Base-by-base conservation (phyloP, 2,113 vertebrate genomes). In the Maccullochella peelii region DNA sequence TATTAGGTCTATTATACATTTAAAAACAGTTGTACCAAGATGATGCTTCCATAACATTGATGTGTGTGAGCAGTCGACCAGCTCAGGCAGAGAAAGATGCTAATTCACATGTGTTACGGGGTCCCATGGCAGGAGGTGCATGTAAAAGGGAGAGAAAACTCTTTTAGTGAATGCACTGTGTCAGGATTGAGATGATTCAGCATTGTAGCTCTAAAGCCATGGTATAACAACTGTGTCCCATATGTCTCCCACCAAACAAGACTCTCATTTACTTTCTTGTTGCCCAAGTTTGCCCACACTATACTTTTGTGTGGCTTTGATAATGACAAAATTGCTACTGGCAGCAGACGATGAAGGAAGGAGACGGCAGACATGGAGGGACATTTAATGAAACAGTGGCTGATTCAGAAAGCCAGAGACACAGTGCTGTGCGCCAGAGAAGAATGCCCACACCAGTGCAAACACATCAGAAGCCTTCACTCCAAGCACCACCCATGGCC, bases 311-410 rank as follows among this genome's bases (percentile, higher is more conserved):
- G 85, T 82, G 84, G 84, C 81, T 88, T 84, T 58, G 44, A 78
- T 85, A 85, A 89, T 85, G 79, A 63, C 76, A 74, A 73, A 80
- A 87, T 83, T 87, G 82, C 84, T 78, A 57, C 25, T 55, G 82
- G 57, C 76, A 50, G 79, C 23, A 79, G 81, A 80, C 25, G 71
- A 73, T 57, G 59, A 65, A 54, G 70, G 77, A 77, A 4, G 14
- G 49, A 86, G 71, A 67, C 40, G 71, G 70, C 63, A 58, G 78
- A 57, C 72, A 52, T 5, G 52, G 76, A 78, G 82, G 73, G 54
- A 78, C 77, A 52, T 75, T 70, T 72, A 79, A 79, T 84, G 23
- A 79, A 79, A 79, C 65, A 6, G 79, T 59, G 38, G 86, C 59
- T 80, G 50, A 15, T 62, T 70, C 54, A 76, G 21, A 67, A 82